A percentile compares a stretch with the other conserved stretches of the same genome.
phyloP scores from a whole-genome alignment of 2,113 vertebrate species.

The Micronycteris hirsuta region DNA sequence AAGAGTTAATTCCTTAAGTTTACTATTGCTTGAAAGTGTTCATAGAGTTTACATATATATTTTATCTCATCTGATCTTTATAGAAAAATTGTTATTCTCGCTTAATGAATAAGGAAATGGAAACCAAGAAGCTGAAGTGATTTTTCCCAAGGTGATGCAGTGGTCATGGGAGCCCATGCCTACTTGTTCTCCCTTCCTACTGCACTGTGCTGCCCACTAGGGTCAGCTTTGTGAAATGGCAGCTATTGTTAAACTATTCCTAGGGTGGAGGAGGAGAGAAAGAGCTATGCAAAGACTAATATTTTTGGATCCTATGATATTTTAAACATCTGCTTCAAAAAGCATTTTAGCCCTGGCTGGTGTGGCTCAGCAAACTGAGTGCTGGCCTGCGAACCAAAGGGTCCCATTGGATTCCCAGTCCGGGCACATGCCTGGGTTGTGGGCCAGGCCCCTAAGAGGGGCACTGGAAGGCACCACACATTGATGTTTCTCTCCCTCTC shows the following conservation, averaged over 20 bases:
- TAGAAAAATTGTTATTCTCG: not conserved
- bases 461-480: too few relatives aligned
- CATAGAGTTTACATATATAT: not conserved
- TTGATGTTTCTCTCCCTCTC: too few relatives aligned
- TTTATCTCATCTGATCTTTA: not conserved
- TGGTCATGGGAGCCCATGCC: not conserved
- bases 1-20: not conserved
- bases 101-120: not conserved
- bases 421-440: too few relatives aligned
- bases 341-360: not conserved
- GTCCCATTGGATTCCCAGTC: too few relatives aligned
- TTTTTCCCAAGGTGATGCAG: not conserved
- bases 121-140: not conserved
- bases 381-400: too few relatives aligned
- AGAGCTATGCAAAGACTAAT: not conserved
- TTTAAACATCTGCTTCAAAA: not conserved
- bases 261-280: not conserved
- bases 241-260: not conserved
- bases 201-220: not conserved
- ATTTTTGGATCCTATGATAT: not conserved
- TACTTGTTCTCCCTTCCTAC: not conserved
- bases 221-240: not conserved
- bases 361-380: too few relatives aligned
- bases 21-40: slow-evolving; percentile 1
- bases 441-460: too few relatives aligned